phyloP scores from a whole-genome alignment of 2,888 invertebrate species.

The Tenthredo livida region DNA sequence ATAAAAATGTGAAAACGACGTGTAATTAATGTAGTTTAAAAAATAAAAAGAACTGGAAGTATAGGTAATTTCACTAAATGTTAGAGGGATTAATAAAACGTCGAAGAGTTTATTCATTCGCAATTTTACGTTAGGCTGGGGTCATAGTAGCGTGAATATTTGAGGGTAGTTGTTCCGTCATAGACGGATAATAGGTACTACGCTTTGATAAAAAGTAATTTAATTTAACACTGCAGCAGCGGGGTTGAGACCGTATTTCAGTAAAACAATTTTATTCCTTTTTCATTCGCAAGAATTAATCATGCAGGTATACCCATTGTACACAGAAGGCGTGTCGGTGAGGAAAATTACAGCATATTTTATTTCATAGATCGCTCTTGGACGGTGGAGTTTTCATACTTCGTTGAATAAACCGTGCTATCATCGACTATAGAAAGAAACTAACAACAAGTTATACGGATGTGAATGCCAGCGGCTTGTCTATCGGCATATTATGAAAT shows the following conservation, averaged over 20 bases:
- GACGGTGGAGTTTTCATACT: not conserved
- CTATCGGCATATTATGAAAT: not conserved
- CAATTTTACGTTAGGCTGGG: slow-evolving; percentile 12
- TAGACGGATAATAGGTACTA: slow-evolving; percentile 11
- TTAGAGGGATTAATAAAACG: slow-evolving; percentile 4
- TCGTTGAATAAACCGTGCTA: not conserved
- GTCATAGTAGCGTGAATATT: slow-evolving; percentile 33
- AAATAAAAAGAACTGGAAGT: not conserved
- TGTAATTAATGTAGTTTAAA: slow-evolving; percentile 24
- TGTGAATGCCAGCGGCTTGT: not conserved
- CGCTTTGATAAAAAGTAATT: slow-evolving; percentile 26
- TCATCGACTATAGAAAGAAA: not conserved
- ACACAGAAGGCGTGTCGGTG: slow-evolving; percentile 17
- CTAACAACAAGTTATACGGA: not conserved
- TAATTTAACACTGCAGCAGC: slow-evolving; percentile 3
- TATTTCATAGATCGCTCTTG: slow-evolving; percentile 2
- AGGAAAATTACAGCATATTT: not conserved
- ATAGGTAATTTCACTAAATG: not conserved
- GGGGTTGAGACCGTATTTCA: not conserved
- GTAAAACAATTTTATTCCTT: not conserved
- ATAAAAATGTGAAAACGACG: slow-evolving; percentile 14
- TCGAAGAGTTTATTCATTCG: slow-evolving; percentile 36
- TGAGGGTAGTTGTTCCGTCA: slow-evolving; percentile 11
- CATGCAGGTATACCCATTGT: slow-evolving; percentile 1
- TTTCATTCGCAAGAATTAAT: slow-evolving; percentile 23